Conservation (phyloP, 37 sponge, comb jelly and placozoan genomes). For the Tethya wilhelma region DNA sequence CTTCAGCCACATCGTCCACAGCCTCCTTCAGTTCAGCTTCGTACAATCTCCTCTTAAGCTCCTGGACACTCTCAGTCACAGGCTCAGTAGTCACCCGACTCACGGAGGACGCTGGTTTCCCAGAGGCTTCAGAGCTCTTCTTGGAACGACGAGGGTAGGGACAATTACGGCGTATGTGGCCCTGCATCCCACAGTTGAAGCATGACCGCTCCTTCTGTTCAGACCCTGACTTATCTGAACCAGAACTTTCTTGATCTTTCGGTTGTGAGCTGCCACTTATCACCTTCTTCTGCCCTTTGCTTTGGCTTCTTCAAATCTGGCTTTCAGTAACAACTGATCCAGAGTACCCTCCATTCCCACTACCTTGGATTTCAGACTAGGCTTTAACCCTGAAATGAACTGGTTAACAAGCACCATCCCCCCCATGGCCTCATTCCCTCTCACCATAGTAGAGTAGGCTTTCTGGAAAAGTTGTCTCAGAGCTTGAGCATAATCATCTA, state of each 20-base stretch:
- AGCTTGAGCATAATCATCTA: conserved; percentile 59
- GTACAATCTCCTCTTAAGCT: neutral
- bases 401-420: conserved; percentile 51
- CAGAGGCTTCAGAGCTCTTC: too few species aligned
- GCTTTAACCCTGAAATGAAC: conserved; percentile 45
- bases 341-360: conserved; percentile 45
- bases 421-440: conserved; percentile 44
- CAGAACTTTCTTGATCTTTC: too few species aligned
- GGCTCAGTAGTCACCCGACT: neutral
- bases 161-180: conserved; percentile 31
- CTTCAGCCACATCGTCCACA: neutral
- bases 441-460: conserved; percentile 18
- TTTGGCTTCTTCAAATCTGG: conserved; percentile 65
- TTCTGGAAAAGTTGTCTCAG: conserved; percentile 31
- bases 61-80: neutral
- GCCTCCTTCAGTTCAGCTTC: conserved; percentile 3
- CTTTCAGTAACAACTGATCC: conserved; percentile 39
- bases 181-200: conserved; percentile 19
- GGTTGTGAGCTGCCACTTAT: conserved; percentile 22
- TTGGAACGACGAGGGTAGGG: conserved; percentile 32
- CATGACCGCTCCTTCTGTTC: too few species aligned
- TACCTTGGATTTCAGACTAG: conserved; percentile 31
- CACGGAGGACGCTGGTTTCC: too few species aligned
- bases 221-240: too few species aligned
- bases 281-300: too few species aligned